Percentiles rank a stretch among this genome's conserved stretches.
These are phyloP conservation scores for Acronicta psi DNA, from an alignment of 2,888 invertebrate genomes.

Conservation along the genomic window DNA sequence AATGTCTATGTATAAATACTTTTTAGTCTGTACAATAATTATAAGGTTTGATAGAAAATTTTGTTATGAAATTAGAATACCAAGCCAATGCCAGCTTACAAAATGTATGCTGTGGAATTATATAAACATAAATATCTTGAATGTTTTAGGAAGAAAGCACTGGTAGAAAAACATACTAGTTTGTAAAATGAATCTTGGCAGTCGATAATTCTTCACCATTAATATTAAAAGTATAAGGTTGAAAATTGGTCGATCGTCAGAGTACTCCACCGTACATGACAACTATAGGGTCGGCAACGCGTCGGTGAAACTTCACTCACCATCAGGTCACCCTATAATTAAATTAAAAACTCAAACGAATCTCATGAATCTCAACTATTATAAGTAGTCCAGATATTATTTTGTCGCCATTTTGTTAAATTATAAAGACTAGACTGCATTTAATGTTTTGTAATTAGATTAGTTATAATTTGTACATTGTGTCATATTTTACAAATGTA, in stretches of 20 bases:
- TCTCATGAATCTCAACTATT: conserved; percentile 57
- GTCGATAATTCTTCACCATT: background rate
- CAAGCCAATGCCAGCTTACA: conserved; percentile 12
- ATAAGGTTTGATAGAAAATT: conserved; percentile 25
- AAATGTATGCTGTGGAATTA: conserved; percentile 2
- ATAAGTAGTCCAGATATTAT: conserved; percentile 38
- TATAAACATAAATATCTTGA: too few species aligned
- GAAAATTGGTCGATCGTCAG: background rate
- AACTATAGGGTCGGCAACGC: too few species aligned
- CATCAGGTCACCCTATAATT: too few species aligned
- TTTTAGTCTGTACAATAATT: conserved; percentile 1
- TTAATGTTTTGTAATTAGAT: conserved; percentile 62
- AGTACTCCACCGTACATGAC: too few species aligned
- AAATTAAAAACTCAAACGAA: conserved; percentile 10
- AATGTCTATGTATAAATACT: conserved; percentile 13
- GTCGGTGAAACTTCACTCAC: too few species aligned
- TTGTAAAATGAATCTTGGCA: background rate
- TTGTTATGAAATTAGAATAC: conserved; percentile 13
- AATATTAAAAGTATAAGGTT: background rate
- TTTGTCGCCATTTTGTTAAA: conserved; percentile 58
- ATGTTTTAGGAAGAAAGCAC: too few species aligned
- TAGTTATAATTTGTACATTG: conserved; percentile 64
- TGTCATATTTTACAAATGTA: conserved; percentile 71
- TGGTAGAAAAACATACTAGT: too few species aligned
- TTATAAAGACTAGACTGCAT: conserved; percentile 74